Base-by-base conservation (phyloP, 2,797 vertebrate genomes). In the Triplophysa bombifrons region DNA sequence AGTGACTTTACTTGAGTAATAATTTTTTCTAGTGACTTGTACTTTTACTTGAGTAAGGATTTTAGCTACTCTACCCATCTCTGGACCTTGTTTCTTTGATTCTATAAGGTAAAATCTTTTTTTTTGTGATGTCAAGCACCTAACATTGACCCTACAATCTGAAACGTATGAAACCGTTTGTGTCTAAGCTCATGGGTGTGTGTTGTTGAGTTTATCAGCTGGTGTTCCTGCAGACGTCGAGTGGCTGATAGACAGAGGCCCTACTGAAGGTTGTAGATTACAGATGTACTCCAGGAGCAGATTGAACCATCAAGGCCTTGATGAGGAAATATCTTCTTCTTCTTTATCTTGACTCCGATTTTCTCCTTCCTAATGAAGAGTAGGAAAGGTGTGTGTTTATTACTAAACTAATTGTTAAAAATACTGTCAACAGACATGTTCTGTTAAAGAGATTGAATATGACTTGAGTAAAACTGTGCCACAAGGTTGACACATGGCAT, bases 191-290 rank as follows among this genome's bases (percentile, higher is more conserved):
- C 20, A 27, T 34, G 53, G 11, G 25, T 76, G 46, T 69, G 56
- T 63, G 72, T 63, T 55, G 30, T 61, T 55, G 12, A 70, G 72
- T 82, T 61, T 80, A 85, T 85, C 78, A 77, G 55, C 11, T 46
- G 5, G 34, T 20, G 63, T 80, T 48, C 44, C 68, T 70, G 50
- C 56, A 69, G 80, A 56, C 77, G 72, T 66, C 63, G 50, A 19
- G 56, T 53, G n/a, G 38, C 27, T 80, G 70, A 77, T 70, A 73
- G 44, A 64, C 72, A 56, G 66, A 78, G 72, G 64, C 78, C 20
- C 22, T 75, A 60, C 30, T 68, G 46, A 76, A 48, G 63, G 38
- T 51, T 56, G 51, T 9, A 56, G 74, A 76, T 64, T 46, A n/a
- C 38, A 25, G 69, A 71, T 53, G 22, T 41, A 64, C 67, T 55